Base-by-base conservation (phyloP, 2,888 invertebrate genomes). In the Odontocolon sp. region DNA sequence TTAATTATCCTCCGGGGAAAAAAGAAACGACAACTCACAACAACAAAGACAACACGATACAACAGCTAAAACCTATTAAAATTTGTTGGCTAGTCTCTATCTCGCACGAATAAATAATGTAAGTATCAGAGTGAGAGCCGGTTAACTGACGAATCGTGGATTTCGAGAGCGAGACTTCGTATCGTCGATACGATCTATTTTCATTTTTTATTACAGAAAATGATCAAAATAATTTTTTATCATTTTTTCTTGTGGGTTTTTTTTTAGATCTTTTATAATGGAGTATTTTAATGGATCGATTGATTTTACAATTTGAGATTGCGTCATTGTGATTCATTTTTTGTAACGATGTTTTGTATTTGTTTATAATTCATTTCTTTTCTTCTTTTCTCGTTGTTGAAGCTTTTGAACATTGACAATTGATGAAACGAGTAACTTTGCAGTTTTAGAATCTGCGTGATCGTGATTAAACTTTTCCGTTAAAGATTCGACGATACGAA, bases 41-140 rank as follows among this genome's bases (percentile, higher is more conserved):
- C 59, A 68, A 42, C 68, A 54, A 56, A 18, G 33, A 63, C 67
- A 57, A 63, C 33, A 52, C 54, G 54, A 52, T 59, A 50, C 28
- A 36, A 57, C 47, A 68, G 56, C 68, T 45, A 56, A 45, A 45
- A 28, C 40, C 40, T 61, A 52, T 71, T 77, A 61, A 47, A n/a
- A 47, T 63, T 66, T 57, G 18, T 67, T 63, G 71, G 71, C 54
- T 63, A 57, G 40, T 71, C 31, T 18, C 54, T 42, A 50, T 56
- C 40, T 68, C 14, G 56, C 42, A 66, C 70, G 67, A 63, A 26
- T 67, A 47, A n/a, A 66, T 67, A 28, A 71, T 63, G 76, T 77
- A 77, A 77, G 76, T 77, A 77, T 72, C 42, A 57, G 57, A 9
- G 31, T 47, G 47, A 23, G 23, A 52, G 38, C 52, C 38, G 16